Base-by-base conservation (phyloP, 2,797 vertebrate genomes). In the Aythya fuligula region DNA sequence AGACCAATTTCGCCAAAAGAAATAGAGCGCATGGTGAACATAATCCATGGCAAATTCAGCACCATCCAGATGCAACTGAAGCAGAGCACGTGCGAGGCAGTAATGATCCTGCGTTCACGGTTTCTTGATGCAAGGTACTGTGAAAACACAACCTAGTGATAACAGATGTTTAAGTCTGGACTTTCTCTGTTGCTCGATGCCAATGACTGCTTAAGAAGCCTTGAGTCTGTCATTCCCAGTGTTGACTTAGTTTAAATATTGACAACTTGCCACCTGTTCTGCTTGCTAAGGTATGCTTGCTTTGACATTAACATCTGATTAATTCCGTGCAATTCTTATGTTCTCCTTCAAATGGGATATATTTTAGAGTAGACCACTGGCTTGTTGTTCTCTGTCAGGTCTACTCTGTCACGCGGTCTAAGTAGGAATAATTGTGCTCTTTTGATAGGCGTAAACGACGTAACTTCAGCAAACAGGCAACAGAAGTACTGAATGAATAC, bases 401-500 rank as follows among this genome's bases (percentile, higher is more conserved):
- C 41, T 39, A 4, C 56, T 54, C 70, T 24, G 0, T 8, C 45
- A 14, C 10, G 6, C 12, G 6, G 4, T 49, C 66, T 34, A n/a
- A 73, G 22, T 22, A 41, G 49, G 20, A 65, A 36, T 39, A 61
- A 85, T 28, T 80, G 13, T 60, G 16, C 13, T 90, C 3, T 96
- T 36, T 95, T 93, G 64, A 4, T 56, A 98, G 98, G 93, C 97
- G 97, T 9, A 98, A 98, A 72, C 94, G 98, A 32, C 97, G 98
- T 61, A 99, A 99, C 93, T 99, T 99, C 97, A 99, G 98, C 97
- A 98, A 98, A 82, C 98, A 98, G 95, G 98, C 98, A 1, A 98
- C 98, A 0, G 98, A 99, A 94, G 98, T 98, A 65, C 97, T 99
- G 92, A 99, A 99, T 16, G 98, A 99, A 38, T 99, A 98, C 95